Conservation (phyloP, 2,888 invertebrate genomes). For the Camptogramma bilineatum region DNA sequence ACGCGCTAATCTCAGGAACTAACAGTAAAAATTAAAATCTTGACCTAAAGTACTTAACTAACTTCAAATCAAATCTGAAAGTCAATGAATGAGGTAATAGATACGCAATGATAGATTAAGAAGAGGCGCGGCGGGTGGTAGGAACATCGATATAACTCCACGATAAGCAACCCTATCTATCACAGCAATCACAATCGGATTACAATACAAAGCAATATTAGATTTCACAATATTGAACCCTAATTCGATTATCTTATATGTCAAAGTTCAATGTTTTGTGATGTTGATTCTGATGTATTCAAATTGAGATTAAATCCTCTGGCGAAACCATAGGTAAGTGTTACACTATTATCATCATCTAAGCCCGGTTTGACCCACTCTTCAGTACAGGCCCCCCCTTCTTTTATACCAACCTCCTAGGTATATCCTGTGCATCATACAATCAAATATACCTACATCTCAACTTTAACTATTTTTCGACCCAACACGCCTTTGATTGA, state of each 20-base stretch:
- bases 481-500: no score
- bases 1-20: no score
- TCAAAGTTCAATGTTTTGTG: constrained; percentile 57
- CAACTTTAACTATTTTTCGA: no score
- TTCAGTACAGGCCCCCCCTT: no score
- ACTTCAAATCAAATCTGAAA: neutral
- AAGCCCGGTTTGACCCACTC: no score
- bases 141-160: constrained; percentile 53
- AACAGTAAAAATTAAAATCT: no score
- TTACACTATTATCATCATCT: neutral
- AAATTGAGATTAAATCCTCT: constrained; percentile 14
- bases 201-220: constrained; percentile 58
- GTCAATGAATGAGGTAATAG: neutral
- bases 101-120: constrained; percentile 31
- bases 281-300: constrained; percentile 25
- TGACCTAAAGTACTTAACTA: no score
- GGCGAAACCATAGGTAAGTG: constrained; percentile 10
- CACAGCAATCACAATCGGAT: constrained; percentile 60
- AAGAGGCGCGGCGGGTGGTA: constrained; percentile 44
- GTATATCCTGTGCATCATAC: no score
- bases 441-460: no score
- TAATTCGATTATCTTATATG: constrained; percentile 69
- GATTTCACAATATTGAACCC: constrained; percentile 60
- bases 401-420: no score
- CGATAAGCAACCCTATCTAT: constrained; percentile 55